A percentile compares a stretch with the other conserved stretches of the same genome.
Evolutionary conservation across 2,888 invertebrate species (phyloP).

Genomic region (Phortica magna): DNA sequence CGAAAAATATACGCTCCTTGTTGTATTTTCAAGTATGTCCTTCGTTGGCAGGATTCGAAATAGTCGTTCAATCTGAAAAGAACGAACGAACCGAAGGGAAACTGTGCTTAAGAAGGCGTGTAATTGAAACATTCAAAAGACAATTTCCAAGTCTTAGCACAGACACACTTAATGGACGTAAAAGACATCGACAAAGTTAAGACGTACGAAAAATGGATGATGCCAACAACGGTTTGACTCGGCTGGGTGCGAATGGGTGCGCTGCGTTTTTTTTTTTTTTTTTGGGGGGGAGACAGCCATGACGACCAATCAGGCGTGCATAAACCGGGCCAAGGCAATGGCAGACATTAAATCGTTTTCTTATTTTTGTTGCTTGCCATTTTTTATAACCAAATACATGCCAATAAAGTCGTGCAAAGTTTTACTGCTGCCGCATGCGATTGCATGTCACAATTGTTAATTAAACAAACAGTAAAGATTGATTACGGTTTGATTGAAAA

Average conservation of each 20-base stretch:
- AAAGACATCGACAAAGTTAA: slow-evolving; percentile 68
- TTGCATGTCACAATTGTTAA: slow-evolving; percentile 61
- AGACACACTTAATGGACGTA: slow-evolving; percentile 75
- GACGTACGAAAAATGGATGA: slow-evolving; percentile 46
- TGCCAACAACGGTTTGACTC: neutral
- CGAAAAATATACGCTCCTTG: slow-evolving; percentile 44
- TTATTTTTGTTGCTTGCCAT: slow-evolving; percentile 24
- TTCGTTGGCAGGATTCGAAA: slow-evolving; percentile 38
- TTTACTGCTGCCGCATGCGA: slow-evolving; percentile 12
- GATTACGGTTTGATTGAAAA: slow-evolving; percentile 76
- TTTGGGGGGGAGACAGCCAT: neutral
- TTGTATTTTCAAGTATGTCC: slow-evolving; percentile 34
- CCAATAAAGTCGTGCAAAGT: slow-evolving; percentile 12
- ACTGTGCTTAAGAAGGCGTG: slow-evolving; percentile 79
- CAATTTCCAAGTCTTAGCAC: slow-evolving; percentile 78
- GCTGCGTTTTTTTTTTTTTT: no score
- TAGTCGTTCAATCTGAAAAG: slow-evolving; percentile 61
- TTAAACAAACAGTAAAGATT: slow-evolving; percentile 74
- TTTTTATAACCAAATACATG: neutral
- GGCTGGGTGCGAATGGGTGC: slow-evolving; percentile 7
- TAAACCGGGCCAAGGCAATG: neutral
- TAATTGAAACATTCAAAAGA: slow-evolving; percentile 79
- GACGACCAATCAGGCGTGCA: slow-evolving; percentile 60
- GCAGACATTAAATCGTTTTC: slow-evolving; percentile 27
- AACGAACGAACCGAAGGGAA: slow-evolving; percentile 57